Evolutionary conservation across 2,797 vertebrate species (phyloP), one percentile per base, ranked within the genome.

Genomic region (Chrysocyon brachyurus): DNA sequence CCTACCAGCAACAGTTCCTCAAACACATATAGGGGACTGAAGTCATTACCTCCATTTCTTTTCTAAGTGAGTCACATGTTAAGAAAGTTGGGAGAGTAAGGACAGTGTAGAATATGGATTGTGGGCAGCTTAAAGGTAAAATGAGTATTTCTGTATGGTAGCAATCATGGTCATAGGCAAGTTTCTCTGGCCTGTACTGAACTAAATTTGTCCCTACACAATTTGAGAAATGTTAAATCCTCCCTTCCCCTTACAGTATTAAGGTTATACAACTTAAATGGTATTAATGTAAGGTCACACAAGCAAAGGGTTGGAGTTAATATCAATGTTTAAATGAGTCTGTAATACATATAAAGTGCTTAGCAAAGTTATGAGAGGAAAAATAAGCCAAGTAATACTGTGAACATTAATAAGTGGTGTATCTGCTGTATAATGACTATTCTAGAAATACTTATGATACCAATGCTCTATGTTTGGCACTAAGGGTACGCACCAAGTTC

Each of bases 381-480:
- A 93, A 93, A 88, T 52, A 79, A 93, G 66, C 24, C 21, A 94
- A 61, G 54, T 46, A 87, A 73, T 83, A 96, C 7, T 73, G 14
- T 75, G 15, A 68, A 91, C 12, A 75, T 57, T 82, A 87, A 93
- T 66, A 89, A 96, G 64, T 57, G 81, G 0, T 33, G 0, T 33
- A 94, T 72, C 1, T 84, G 78, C 78, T 93, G 6, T 61, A 79
- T 61, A 72, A 54, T 46, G n/a, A 79, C 12, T 86, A 73, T 91
- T 97, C 61, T 79, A 97, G 68, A 96, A 87, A 93, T 46, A 95
- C 7, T 83, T 79, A 94, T 26, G n/a, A 79, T 93, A 94, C n/a
- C 70, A 64, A 75, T 78, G 19, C 54, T 86, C n/a, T 84, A 2
- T n/a, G 28, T 86, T 84, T 85, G 52, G n/a, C 52, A 90, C 12